A percentile compares a stretch with the other conserved stretches of the same genome.
Evolutionary conservation across 37 sponge, comb jelly and placozoan species (phyloP).

Genomic region (Dysidea cf. avara): DNA sequence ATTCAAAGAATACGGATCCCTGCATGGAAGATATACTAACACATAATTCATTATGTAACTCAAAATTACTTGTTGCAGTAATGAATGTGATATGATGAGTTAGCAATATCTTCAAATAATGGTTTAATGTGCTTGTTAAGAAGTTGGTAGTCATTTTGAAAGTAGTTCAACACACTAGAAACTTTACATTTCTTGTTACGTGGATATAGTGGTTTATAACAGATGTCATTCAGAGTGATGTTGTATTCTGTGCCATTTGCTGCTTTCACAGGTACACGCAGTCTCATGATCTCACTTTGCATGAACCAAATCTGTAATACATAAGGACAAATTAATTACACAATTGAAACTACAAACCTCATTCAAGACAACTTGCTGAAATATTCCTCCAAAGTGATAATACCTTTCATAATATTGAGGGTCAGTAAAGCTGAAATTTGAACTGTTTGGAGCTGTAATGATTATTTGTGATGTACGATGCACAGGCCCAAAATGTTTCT

Average conservation of each 20-base stretch:
- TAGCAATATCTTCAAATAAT: too few relatives aligned
- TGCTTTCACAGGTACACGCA: slow-evolving; percentile 23
- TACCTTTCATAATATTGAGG: too few relatives aligned
- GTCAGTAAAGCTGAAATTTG: too few relatives aligned
- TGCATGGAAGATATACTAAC: too few relatives aligned
- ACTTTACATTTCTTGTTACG: slow-evolving; percentile 94
- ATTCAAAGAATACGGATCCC: too few relatives aligned
- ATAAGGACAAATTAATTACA: too few relatives aligned
- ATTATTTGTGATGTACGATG: slow-evolving; percentile 91
- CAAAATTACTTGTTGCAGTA: slow-evolving; percentile 53
- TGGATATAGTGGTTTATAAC: slow-evolving; percentile 81
- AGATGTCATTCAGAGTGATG: slow-evolving; percentile 89
- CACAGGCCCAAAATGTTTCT: slow-evolving; percentile 88
- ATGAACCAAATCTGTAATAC: slow-evolving; percentile 46
- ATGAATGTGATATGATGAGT: slow-evolving; percentile 41
- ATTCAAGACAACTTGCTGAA: slow-evolving; percentile 42
- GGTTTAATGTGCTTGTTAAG: too few relatives aligned
- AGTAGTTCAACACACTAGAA: slow-evolving; percentile 90
- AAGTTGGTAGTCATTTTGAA: slow-evolving; percentile 75
- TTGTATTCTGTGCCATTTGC: slow-evolving; percentile 8
- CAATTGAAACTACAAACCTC: slow-evolving; percentile 64
- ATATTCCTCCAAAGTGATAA: slow-evolving; percentile 60
- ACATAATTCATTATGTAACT: too few relatives aligned
- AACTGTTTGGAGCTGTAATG: slow-evolving; percentile 43
- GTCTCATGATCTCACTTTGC: slow-evolving; percentile 50